Percentiles rank a stretch among this genome's conserved stretches.
Conservation (phyloP, 1,140 invertebrate species). For the Anthonomus grandis region DNA sequence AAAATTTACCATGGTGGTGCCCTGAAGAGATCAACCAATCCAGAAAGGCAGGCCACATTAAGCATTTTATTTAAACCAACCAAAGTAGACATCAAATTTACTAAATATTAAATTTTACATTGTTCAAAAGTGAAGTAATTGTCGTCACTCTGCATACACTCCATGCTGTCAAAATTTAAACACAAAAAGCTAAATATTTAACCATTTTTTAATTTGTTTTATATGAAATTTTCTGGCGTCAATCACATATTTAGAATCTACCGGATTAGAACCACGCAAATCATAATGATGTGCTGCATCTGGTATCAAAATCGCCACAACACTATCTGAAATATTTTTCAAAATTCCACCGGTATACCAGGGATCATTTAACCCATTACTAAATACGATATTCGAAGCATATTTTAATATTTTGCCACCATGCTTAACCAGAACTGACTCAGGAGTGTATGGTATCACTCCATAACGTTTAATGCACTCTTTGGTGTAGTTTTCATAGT, state of each 20-base stretch:
- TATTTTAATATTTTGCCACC: conserved; percentile 70
- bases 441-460: conserved; percentile 58
- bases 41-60: too few species aligned
- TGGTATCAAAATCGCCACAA: conserved; percentile 76
- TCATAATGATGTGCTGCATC: conserved; percentile 93
- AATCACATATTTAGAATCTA: conserved; percentile 70
- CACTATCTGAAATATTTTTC: conserved; percentile 61
- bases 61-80: too few species aligned
- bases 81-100: too few species aligned
- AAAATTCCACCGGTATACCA: conserved; percentile 89
- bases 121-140: too few species aligned
- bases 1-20: too few species aligned
- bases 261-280: conserved; percentile 66
- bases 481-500: conserved; percentile 63
- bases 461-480: conserved; percentile 64
- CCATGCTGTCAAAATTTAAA: too few species aligned
- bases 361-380: conserved; percentile 88
- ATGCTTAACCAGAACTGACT: conserved; percentile 71
- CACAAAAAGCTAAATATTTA: too few species aligned
- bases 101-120: too few species aligned
- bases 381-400: conserved; percentile 84
- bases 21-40: too few species aligned
- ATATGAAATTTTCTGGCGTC: conserved; percentile 66
- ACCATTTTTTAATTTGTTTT: conserved; percentile 67
- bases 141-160: too few species aligned